phyloP scores from a whole-genome alignment of 2,888 invertebrate genomes.

The Orthonevra nobilis region DNA sequence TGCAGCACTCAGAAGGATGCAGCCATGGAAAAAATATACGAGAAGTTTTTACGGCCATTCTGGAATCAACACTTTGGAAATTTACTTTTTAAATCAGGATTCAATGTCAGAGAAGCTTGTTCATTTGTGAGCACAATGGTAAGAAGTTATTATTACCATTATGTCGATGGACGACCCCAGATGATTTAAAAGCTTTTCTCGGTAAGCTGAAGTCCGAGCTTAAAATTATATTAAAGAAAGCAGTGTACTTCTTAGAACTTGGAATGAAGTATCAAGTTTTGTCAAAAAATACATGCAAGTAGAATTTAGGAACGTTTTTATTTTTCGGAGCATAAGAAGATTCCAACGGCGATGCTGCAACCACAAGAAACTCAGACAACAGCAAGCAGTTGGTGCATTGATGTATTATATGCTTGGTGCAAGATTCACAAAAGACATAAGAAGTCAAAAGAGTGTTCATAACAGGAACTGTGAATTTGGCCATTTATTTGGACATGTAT shows the following conservation, averaged over 20 bases:
- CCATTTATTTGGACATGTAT: no score
- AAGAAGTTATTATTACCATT: not conserved
- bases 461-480: not conserved
- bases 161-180: not conserved
- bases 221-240: not conserved
- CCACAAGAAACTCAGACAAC: not conserved
- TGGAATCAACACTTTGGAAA: no score
- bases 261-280: not conserved
- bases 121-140: not conserved
- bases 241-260: not conserved
- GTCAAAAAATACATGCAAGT: not conserved
- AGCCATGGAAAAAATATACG: no score
- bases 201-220: not conserved
- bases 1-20: no score
- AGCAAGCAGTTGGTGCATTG: not conserved
- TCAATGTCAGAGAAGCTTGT: not conserved
- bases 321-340: not conserved
- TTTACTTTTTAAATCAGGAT: no score
- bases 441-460: not conserved
- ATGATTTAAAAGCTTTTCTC: not conserved
- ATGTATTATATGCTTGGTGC: not conserved
- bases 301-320: no score
- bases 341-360: not conserved
- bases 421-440: not conserved
- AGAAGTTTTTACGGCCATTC: no score